Conservation (phyloP, 1,140 invertebrate species). For the Caenorhabditis inopinata region DNA sequence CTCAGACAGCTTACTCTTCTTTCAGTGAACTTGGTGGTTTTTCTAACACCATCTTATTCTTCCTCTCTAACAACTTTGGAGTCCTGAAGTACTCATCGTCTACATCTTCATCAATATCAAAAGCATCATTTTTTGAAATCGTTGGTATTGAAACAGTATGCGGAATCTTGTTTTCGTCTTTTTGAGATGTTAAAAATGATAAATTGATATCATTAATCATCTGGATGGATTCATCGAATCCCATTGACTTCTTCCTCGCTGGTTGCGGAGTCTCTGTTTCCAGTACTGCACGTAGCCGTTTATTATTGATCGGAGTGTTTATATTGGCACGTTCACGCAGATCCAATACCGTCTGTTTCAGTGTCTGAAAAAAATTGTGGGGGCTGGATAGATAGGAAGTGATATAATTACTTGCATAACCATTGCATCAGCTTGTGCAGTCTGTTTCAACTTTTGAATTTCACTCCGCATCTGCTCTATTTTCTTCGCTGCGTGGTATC, state of each 20-base stretch:
- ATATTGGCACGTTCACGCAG: not conserved
- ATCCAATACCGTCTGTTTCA: not conserved
- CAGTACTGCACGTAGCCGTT: not conserved
- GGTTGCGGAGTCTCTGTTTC: not conserved
- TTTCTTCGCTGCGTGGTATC: not conserved
- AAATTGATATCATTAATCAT: not conserved
- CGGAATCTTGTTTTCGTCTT: not conserved
- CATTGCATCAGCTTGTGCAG: not conserved
- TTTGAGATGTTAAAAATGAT: not conserved
- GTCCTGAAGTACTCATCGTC: slow-evolving; percentile 13
- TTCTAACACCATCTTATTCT: not conserved
- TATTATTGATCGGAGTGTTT: not conserved
- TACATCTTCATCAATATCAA: not conserved
- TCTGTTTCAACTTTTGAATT: not conserved
- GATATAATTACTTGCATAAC: not conserved
- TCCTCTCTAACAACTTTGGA: not conserved
- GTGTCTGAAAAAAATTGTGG: not conserved
- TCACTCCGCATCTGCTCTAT: not conserved
- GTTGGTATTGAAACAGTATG: not conserved
- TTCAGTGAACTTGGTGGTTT: no score
- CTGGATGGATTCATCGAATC: not conserved
- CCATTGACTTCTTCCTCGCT: not conserved
- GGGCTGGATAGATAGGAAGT: no score
- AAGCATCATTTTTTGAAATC: not conserved
- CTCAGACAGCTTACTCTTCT: not conserved